Percentiles rank a stretch among this genome's conserved stretches.
Evolutionary conservation across 2,113 vertebrate genomes (phyloP).

Genomic region (Anseranas semipalmata): DNA sequence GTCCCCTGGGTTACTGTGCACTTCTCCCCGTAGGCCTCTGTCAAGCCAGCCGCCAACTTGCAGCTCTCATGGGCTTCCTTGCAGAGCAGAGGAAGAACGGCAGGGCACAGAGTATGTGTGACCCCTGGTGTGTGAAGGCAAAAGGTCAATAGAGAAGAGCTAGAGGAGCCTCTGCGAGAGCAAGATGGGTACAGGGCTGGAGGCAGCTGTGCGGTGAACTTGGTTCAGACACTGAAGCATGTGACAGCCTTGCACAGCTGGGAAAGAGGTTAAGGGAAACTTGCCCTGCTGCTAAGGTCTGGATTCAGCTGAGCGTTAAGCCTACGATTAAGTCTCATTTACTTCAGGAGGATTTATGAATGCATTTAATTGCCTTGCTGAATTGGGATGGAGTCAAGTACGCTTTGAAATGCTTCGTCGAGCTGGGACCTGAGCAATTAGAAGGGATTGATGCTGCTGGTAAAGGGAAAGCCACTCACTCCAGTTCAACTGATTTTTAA

Average conservation of each 20-base stretch:
- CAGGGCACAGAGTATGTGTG: rapidly evolving
- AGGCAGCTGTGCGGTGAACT: neutral
- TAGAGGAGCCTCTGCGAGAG: rapidly evolving
- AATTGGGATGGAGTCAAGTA: neutral
- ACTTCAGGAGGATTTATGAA: slow-evolving; percentile 50
- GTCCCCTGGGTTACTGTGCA: rapidly evolving
- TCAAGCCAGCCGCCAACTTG: rapidly evolving
- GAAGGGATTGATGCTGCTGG: neutral
- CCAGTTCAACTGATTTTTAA: neutral
- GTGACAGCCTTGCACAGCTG: neutral
- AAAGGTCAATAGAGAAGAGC: neutral
- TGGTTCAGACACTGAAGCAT: rapidly evolving
- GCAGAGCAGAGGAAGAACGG: neutral
- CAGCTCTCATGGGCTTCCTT: neutral
- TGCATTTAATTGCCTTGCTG: neutral
- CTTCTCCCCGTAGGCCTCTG: neutral
- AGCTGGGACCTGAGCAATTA: slow-evolving; percentile 22
- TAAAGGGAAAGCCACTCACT: neutral
- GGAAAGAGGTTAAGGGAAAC: neutral
- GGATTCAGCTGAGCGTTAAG: neutral
- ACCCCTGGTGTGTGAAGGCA: rapidly evolving
- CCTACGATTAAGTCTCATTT: slow-evolving; percentile 33
- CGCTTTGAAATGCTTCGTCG: neutral
- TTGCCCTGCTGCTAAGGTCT: neutral
- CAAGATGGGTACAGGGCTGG: neutral